Evolutionary conservation across 2,888 invertebrate species (phyloP), one percentile per base, ranked within the genome.

Genomic region (Arctia plantaginis): DNA sequence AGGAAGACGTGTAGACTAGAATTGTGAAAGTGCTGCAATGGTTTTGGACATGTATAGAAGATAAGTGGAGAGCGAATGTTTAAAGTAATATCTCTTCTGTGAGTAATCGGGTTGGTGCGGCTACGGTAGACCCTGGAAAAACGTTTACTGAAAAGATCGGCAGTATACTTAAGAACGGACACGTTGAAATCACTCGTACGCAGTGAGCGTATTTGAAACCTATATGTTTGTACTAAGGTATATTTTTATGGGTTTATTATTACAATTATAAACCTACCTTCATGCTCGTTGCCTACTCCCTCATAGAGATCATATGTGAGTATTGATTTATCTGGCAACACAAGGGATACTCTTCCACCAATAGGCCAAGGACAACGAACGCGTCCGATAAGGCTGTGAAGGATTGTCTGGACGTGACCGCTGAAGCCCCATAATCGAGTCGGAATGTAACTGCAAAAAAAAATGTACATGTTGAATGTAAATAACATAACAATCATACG

Each of bases 381-480:
- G 74, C 99, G 97, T 39, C 98, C 98, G 78, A 98, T 97, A 81
- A 98, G 96, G 87, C 98, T 99, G 94, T 99, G 99, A 72, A 99
- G 95, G 77, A 99, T 98, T 1, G 99, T 99, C 93, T 99, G 99
- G 33, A 99, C 97, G 92, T 99, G 99, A 20, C 99, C 99, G 92
- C 98, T 99, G 93, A 98, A 98, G 75, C 99, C 99, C 99, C 99
- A 99, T 84, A 99, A 92, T 82, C 98, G 96, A 70, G 99, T 98
- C 70, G 99, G 99, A 84, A 97, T 96, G 93, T 99, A 99, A 75
- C 99, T 99, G 95, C 66, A 97, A 96, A 35, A 97, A 96, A 35
- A 71, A 74, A 79, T 66, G 33, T 27, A 44, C 33, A 20, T 3
- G 23, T 12, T 62, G 23, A 70, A 13, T 70, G 27, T 27, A 4